These are phyloP conservation scores for Rhizomys pruinosus DNA, from an alignment of 2,113 vertebrate species.

Conservation along the genomic window DNA sequence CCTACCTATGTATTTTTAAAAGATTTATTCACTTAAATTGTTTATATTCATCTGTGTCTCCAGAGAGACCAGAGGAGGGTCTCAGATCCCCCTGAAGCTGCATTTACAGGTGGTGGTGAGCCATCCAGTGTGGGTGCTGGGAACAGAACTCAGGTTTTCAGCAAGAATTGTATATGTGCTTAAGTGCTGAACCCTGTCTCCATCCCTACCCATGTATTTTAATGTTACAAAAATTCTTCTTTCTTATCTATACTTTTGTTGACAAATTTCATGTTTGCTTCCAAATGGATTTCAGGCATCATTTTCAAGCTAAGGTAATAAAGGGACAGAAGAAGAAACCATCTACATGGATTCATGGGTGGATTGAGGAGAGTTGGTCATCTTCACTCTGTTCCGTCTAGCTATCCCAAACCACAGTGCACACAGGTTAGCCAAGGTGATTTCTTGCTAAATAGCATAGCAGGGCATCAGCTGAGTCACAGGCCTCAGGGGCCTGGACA, in stretches of 20 bases:
- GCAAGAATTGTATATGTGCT: too few relatives aligned
- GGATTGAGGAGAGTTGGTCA: not conserved
- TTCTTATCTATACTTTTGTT: not conserved
- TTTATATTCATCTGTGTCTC: too few relatives aligned
- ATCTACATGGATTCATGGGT: not conserved
- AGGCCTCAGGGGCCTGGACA: not conserved
- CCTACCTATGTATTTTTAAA: not conserved
- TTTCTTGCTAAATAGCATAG: not conserved
- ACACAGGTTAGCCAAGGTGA: not conserved
- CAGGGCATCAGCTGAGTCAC: not conserved
- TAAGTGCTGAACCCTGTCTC: too few relatives aligned
- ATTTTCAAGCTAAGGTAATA: slow-evolving; percentile 28
- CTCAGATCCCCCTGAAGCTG: too few relatives aligned
- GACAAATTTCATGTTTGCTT: not conserved
- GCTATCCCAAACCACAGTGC: not conserved
- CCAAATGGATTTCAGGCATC: not conserved
- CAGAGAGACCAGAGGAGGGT: too few relatives aligned
- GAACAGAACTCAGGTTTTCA: too few relatives aligned
- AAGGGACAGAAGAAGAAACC: not conserved
- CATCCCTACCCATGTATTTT: not conserved
- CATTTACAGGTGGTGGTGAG: too few relatives aligned
- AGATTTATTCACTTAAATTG: too few relatives aligned
- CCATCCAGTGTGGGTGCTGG: too few relatives aligned
- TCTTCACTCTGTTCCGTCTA: not conserved
- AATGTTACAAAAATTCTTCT: not conserved